phyloP scores from a whole-genome alignment of 2,113 vertebrate species.

The Scalopus aquaticus region DNA sequence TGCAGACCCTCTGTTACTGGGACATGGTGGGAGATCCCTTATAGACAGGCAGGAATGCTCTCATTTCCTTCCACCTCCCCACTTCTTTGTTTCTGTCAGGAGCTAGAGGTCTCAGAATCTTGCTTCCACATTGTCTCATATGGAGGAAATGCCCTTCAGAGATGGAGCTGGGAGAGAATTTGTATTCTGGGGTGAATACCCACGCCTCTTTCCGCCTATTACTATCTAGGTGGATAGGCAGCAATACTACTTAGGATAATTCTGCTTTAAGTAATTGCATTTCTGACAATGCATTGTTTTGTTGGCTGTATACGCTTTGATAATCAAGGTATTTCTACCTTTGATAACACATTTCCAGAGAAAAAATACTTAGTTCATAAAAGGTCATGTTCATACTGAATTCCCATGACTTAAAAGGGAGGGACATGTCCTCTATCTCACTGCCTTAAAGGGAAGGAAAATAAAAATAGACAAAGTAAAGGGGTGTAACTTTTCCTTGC shows the following conservation, averaged over 20 bases:
- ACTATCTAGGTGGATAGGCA: not conserved
- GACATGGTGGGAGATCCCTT: not conserved
- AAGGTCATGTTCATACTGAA: not conserved
- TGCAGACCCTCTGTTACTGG: not conserved
- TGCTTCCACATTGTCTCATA: not conserved
- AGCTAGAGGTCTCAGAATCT: not conserved
- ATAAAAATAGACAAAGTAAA: slow-evolving; percentile 17
- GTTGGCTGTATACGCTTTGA: not conserved
- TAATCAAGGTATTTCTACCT: not conserved
- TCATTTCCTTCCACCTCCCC: not conserved
- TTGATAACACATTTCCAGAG: slow-evolving; percentile 1
- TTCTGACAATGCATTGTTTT: not conserved
- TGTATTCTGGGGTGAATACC: not conserved
- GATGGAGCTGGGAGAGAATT: not conserved
- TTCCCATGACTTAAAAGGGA: not conserved
- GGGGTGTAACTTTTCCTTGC: not conserved
- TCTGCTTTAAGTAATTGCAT: not conserved
- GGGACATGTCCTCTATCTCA: not conserved
- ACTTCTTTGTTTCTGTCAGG: not conserved
- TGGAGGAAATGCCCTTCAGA: not conserved
- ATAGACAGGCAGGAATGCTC: not conserved
- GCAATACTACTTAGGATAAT: not conserved
- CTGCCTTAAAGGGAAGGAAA: slow-evolving; percentile 27
- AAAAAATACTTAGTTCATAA: not conserved
- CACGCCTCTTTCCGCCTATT: not conserved